These are phyloP conservation scores for Brachyrhaphis roseni DNA, from an alignment of 2,797 vertebrate genomes.

Conservation along the genomic window DNA sequence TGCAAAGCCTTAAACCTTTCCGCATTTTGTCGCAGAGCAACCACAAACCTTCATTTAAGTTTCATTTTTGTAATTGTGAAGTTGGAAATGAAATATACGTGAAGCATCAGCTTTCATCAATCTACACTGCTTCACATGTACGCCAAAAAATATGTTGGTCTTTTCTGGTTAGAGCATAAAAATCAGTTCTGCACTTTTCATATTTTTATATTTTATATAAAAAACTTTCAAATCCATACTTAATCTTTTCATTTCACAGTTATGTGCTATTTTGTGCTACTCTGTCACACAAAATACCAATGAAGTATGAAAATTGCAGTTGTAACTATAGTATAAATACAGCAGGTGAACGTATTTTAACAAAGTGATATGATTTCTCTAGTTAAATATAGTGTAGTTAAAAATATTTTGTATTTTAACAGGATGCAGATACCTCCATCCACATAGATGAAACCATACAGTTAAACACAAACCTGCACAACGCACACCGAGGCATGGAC, in stretches of 20 bases:
- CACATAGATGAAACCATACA: conserved; percentile 97
- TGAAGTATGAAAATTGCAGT: not conserved
- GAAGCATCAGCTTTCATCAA: not conserved
- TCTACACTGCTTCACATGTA: not conserved
- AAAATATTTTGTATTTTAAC: conserved; percentile 49
- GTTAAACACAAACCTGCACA: conserved; percentile 90
- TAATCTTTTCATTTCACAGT: not conserved
- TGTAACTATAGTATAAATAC: not conserved
- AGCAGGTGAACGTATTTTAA: not conserved
- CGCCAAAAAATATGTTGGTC: not conserved
- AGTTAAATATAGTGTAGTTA: not conserved
- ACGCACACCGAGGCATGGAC: conserved; percentile 92
- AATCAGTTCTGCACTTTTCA: not conserved
- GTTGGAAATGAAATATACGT: not conserved
- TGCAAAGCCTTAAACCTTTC: not conserved
- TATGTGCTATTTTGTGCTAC: not conserved
- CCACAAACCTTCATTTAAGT: not conserved
- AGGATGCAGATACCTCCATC: conserved; percentile 97
- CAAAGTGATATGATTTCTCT: not conserved
- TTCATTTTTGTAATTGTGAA: not conserved
- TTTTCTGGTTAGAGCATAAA: not conserved
- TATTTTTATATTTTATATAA: not conserved
- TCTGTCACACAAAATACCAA: not conserved
- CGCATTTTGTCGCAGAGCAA: not conserved
- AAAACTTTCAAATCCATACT: not conserved